Evolutionary conservation across 2,888 invertebrate genomes (phyloP), one percentile per base, ranked within the genome.

Genomic region (Melanophora roralis): DNA sequence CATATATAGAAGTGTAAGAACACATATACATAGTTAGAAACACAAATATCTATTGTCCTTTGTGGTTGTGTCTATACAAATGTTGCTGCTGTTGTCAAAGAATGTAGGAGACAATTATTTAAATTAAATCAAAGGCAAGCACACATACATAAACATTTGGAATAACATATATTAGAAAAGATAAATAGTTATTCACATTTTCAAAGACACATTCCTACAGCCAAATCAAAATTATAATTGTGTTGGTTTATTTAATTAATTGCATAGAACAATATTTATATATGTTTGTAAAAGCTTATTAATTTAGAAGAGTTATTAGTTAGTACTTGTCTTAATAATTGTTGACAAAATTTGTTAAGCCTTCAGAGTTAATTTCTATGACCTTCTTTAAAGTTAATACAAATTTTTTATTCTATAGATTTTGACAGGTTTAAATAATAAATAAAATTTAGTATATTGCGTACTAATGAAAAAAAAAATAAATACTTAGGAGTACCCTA

Each of bases 51-150:
- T 53, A 74, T 59, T 74, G 43, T 51, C 23, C 34, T 59, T 74
- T 67, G 65, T 51, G 67, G 74, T 59, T 60, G 11, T 43, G 21
- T 34, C 57, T 40, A 6, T 12, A 55, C 57, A 55, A 57, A 38
- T 74, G 49, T 49, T 65, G 49, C 59, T 40, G 57, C 21, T 40
- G 57, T 14, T 57, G 19, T 21, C 27, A 6, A n/a, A 45, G 21
- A 65, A 59, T 65, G 57, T 16, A 34, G 38, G 32, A 49, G 47
- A 57, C 73, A 74, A 67, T 74, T 65, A 74, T 74, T 65, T 74
- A 40, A 65, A 47, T 21, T 57, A 47, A n/a, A 27, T 12, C 12
- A 36, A 14, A 49, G 32, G 19, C 19, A 49, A 9, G 4, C 12
- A 57, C 23, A 36, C 1, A 21, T 34, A 47, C 19, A 23, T 27